Evolutionary conservation across 2,888 invertebrate genomes (phyloP).

Genomic region (Cryptosula pallasiana): DNA sequence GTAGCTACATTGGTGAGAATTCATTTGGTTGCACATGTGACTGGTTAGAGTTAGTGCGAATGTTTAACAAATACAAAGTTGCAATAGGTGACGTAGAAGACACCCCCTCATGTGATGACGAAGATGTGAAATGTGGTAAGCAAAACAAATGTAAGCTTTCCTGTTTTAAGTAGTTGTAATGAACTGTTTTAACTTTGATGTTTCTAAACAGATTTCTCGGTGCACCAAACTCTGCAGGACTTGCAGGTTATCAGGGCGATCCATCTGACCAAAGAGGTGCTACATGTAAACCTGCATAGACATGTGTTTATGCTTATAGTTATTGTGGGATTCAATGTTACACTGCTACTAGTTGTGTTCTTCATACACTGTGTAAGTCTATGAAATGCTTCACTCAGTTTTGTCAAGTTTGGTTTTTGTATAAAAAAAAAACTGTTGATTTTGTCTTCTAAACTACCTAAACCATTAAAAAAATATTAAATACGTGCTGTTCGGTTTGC

Average conservation of each 20-base stretch:
- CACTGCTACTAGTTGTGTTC: not conserved
- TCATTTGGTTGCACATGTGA: constrained; percentile 21
- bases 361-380: constrained; percentile 21
- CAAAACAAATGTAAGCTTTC: no score
- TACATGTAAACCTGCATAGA: constrained; percentile 14
- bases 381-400: not conserved
- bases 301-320: not conserved
- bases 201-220: constrained; percentile 2
- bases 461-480: no score
- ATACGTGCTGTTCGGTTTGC: no score
- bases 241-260: constrained; percentile 3
- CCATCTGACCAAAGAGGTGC: constrained; percentile 4
- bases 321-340: not conserved
- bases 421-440: no score
- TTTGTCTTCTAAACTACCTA: no score
- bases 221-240: constrained; percentile 13
- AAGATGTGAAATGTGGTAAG: constrained; percentile 19
- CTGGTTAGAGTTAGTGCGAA: constrained; percentile 9
- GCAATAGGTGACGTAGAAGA: constrained; percentile 20
- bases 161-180: no score
- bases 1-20: constrained; percentile 18
- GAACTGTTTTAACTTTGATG: not conserved
- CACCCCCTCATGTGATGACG: constrained; percentile 23
- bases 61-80: constrained; percentile 24
- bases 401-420: no score